Conservation (phyloP, 2,113 vertebrate genomes). For the Emberiza fucata region DNA sequence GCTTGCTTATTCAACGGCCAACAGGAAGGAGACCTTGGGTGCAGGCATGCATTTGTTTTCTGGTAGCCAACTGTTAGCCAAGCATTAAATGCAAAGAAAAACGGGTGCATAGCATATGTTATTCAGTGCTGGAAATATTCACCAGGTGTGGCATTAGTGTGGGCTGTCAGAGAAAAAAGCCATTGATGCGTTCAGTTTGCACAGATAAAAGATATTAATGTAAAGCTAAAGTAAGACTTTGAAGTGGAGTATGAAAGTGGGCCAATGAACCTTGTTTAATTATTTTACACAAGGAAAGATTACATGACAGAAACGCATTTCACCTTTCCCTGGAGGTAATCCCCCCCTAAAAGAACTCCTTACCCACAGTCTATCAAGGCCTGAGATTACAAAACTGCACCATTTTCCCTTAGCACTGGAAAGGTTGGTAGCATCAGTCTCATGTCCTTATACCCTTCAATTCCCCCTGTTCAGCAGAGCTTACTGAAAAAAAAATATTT, state of each 20-base stretch:
- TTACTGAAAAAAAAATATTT: neutral
- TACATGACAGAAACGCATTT: neutral
- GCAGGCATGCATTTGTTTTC: neutral
- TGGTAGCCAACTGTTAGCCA: neutral
- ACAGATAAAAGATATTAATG: neutral
- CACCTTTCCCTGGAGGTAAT: neutral
- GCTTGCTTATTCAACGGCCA: neutral
- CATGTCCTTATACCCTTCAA: neutral
- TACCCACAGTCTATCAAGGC: neutral
- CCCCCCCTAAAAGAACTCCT: neutral
- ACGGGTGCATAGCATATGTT: neutral
- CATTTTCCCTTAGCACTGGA: neutral
- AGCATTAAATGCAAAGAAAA: neutral
- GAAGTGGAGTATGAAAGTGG: neutral
- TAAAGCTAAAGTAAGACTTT: neutral
- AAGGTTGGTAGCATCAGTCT: neutral
- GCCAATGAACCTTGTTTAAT: neutral
- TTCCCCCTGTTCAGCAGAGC: neutral
- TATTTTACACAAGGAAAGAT: neutral
- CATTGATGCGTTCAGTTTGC: neutral
- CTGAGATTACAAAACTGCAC: neutral
- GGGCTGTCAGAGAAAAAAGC: neutral
- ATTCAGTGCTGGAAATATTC: neutral
- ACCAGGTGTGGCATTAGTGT: neutral
- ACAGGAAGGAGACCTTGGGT: neutral